Conservation (phyloP, 2,113 vertebrate species). For the Eptatretus burgeri region DNA sequence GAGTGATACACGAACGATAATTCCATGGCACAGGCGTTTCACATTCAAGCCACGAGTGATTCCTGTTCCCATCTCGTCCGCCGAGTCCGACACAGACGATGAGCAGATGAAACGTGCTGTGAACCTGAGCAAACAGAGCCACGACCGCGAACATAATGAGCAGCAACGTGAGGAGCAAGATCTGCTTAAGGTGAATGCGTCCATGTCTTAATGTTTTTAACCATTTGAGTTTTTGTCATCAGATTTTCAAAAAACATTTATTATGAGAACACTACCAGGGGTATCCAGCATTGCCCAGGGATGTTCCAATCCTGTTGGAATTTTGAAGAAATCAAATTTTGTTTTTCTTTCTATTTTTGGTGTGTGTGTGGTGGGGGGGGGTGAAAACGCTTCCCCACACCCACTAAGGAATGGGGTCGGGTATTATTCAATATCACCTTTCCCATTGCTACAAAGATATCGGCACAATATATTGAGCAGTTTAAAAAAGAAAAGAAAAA, state of each 20-base stretch:
- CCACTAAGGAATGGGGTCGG: too few relatives aligned
- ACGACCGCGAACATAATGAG: neutral
- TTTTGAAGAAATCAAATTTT: too few relatives aligned
- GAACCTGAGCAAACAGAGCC: constrained; percentile 14
- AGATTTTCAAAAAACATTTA: neutral
- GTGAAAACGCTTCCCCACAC: too few relatives aligned
- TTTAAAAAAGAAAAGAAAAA: too few relatives aligned
- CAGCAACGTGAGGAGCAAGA: neutral
- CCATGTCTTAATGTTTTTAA: neutral
- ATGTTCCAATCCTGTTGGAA: too few relatives aligned
- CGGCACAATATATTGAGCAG: too few relatives aligned
- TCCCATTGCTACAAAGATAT: too few relatives aligned
- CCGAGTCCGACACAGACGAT: constrained; percentile 71
- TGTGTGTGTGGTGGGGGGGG: too few relatives aligned
- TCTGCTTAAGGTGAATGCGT: neutral
- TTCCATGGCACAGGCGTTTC: constrained; percentile 25
- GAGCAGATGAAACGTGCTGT: constrained; percentile 29
- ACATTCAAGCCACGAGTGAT: constrained; percentile 25
- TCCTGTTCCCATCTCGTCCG: constrained; percentile 14
- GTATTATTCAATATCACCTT: too few relatives aligned
- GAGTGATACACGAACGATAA: constrained; percentile 6
- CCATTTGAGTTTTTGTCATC: neutral
- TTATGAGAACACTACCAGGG: neutral
- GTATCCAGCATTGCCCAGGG: too few relatives aligned
- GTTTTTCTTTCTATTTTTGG: too few relatives aligned